Evolutionary conservation across 2,797 vertebrate genomes (phyloP), one percentile per base, ranked within the genome.

Genomic region (Vireo griseus): DNA sequence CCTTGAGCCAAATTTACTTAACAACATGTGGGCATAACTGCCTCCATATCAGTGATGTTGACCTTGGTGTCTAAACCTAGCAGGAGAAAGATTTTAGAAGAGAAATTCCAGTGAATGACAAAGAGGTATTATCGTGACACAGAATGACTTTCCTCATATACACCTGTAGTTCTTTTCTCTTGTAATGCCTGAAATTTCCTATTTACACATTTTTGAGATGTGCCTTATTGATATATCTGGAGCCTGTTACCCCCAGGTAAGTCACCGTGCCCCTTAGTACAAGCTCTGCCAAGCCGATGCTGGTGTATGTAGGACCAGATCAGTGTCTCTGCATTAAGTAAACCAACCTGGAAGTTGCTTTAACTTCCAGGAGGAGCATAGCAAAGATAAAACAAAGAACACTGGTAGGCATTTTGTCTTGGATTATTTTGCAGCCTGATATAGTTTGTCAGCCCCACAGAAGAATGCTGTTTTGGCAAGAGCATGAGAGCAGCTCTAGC

Each of bases 261-360:
- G 5, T 18, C n/a, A 47, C 35, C 0, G 0, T 81, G 48, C 24
- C 26, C 24, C 35, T 0, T 2, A 5, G 18, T 33, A 22, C 0
- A 5, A 68, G 25, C 26, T 67, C 59, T 80, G 52, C 48, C 59
- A 68, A 21, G 37, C 37, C 4, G 5, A 33, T 0, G 3, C 47
- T 48, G 67, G 19, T 45, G 33, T 52, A 18, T 16, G 26, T 48
- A 28, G 37, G 37, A 68, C 10, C 37, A 31, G 44, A 35, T 47
- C 4, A 0, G 0, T 28, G 14, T 47, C 33, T 84, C 48, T 35
- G 35, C 58, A 59, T 28, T 54, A 75, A 71, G 28, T 51, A 63
- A 71, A 44, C 22, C 13, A 55, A 20, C 3, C 4, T 51, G 31
- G 19, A 67, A 67, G 54, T 44, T 35, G n/a, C 16, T 82, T 72